These are phyloP conservation scores for Podarcis raffonei DNA, from an alignment of 2,113 vertebrate species.

Conservation along the genomic window DNA sequence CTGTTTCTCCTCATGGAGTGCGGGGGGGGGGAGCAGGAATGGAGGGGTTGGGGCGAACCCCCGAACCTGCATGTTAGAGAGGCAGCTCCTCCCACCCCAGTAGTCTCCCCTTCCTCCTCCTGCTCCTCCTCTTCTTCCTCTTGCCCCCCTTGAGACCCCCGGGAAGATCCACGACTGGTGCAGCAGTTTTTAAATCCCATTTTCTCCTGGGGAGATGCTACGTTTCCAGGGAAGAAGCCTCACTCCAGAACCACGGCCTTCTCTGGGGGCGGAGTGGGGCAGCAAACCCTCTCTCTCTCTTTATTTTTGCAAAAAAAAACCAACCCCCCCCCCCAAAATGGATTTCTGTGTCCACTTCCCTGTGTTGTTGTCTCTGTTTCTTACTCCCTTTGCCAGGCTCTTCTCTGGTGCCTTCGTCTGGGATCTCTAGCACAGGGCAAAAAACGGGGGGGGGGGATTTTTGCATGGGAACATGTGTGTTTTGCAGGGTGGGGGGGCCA, in stretches of 20 bases:
- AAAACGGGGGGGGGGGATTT: neutral
- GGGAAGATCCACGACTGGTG: neutral
- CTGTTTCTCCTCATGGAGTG: slow-evolving; percentile 59
- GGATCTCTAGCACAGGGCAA: neutral
- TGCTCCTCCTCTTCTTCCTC: neutral
- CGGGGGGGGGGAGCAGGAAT: slow-evolving; percentile 50
- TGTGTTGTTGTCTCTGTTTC: neutral
- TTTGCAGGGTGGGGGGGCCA: too few species aligned
- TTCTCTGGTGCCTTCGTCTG: neutral
- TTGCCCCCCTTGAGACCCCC: neutral
- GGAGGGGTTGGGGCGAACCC: slow-evolving; percentile 27
- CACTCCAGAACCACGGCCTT: neutral
- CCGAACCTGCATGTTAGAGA: slow-evolving; percentile 63
- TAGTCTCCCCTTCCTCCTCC: neutral
- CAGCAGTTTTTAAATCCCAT: neutral
- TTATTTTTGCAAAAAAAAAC: neutral
- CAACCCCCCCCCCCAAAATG: neutral
- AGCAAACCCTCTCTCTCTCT: too few species aligned
- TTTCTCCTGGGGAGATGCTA: neutral
- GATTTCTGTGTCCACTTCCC: neutral
- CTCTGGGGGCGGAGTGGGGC: neutral
- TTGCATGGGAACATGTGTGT: too few species aligned
- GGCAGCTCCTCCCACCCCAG: slow-evolving; percentile 19
- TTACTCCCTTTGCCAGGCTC: too few species aligned
- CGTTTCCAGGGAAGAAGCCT: neutral